These are phyloP conservation scores for Gambusia affinis DNA, from an alignment of 2,113 vertebrate genomes.

Conservation along the genomic window DNA sequence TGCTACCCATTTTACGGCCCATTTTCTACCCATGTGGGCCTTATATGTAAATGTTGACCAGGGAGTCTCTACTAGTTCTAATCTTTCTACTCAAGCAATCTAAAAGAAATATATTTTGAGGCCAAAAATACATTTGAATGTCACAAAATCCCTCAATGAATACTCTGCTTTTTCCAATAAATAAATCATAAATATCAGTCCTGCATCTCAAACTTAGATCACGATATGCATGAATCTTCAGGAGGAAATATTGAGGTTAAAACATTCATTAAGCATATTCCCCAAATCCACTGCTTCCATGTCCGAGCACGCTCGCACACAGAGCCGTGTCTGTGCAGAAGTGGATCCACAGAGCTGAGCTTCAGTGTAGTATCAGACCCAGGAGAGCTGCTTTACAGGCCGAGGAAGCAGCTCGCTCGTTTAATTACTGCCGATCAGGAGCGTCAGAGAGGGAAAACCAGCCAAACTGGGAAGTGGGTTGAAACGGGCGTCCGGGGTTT, in stretches of 20 bases:
- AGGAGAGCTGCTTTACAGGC: constrained; percentile 73
- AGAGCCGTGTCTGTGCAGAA: constrained; percentile 54
- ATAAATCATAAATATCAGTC: constrained; percentile 59
- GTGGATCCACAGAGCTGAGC: constrained; percentile 62
- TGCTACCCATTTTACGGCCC: neutral
- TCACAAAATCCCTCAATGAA: constrained; percentile 14
- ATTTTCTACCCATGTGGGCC: neutral
- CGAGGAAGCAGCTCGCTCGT: constrained; percentile 68
- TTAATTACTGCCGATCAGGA: constrained; percentile 70
- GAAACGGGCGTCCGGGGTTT: constrained; percentile 47
- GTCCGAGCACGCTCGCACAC: constrained; percentile 29
- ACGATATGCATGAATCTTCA: constrained; percentile 46
- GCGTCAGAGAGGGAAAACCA: constrained; percentile 63
- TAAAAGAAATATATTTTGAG: neutral
- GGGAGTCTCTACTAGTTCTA: neutral
- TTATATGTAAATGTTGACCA: neutral
- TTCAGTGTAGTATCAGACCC: constrained; percentile 69
- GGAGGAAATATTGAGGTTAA: constrained; percentile 66
- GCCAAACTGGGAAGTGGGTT: constrained; percentile 65
- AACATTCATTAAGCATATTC: constrained; percentile 66
- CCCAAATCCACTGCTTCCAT: constrained; percentile 46
- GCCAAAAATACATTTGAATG: constrained; percentile 19
- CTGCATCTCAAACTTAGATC: constrained; percentile 44
- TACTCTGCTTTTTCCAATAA: constrained; percentile 33
- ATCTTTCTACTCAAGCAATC: constrained; percentile 1